These are phyloP conservation scores for Antheraea mylitta DNA, from an alignment of 1,140 invertebrate species.

Conservation along the genomic window DNA sequence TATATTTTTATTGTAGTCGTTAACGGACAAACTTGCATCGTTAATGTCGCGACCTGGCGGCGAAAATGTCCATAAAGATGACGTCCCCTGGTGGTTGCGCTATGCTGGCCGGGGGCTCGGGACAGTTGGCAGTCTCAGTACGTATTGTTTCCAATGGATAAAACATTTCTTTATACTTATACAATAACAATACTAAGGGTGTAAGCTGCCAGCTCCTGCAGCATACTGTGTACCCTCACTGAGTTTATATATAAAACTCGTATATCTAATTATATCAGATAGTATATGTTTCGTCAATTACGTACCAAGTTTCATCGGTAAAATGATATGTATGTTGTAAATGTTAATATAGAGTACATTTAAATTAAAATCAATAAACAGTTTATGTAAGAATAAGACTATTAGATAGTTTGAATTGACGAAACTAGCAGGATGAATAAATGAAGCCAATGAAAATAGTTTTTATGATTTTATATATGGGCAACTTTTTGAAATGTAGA, in stretches of 20 bases:
- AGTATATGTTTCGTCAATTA: neutral
- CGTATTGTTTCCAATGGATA: constrained; percentile 38
- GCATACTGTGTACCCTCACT: neutral
- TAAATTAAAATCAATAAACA: no score
- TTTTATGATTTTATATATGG: no score
- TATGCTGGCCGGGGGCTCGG: constrained; percentile 91
- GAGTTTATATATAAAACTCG: neutral
- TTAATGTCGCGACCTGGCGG: constrained; percentile 88
- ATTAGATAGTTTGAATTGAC: no score
- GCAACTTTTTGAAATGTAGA: no score
- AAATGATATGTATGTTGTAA: no score
- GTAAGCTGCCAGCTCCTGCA: neutral
- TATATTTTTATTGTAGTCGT: constrained; percentile 81
- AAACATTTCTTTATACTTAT: neutral
- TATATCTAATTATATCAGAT: neutral
- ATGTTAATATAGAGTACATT: no score
- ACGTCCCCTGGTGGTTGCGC: constrained; percentile 93
- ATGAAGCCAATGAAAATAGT: no score
- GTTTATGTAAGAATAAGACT: no score
- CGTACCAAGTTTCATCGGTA: no score
- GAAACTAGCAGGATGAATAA: no score
- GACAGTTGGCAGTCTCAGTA: constrained; percentile 87
- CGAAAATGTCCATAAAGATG: constrained; percentile 86
- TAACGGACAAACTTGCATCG: constrained; percentile 87
- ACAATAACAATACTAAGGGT: neutral